A percentile compares a stretch with the other conserved stretches of the same genome.
These are phyloP conservation scores for Mesochorus sp. DNA, from an alignment of 2,888 invertebrate genomes.

Conservation along the genomic window DNA sequence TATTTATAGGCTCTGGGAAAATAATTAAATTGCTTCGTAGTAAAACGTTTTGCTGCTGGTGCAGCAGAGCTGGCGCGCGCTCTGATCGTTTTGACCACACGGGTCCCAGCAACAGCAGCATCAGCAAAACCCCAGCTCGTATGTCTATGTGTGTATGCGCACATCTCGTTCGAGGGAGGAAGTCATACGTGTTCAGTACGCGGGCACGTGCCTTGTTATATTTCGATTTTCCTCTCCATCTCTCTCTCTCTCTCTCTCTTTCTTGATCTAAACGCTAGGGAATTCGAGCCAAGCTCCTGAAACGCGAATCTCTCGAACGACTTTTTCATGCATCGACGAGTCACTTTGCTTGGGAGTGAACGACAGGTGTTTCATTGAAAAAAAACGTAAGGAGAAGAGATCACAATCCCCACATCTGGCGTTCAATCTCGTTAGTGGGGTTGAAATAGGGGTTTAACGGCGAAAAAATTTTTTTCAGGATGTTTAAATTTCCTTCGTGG, in stretches of 20 bases:
- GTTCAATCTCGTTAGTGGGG: constrained; percentile 37
- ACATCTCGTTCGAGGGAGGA: constrained; percentile 17
- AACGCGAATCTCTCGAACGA: constrained; percentile 42
- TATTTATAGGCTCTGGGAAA: constrained; percentile 62
- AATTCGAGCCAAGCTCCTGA: constrained; percentile 36
- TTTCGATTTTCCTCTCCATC: constrained; percentile 19
- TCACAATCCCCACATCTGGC: constrained; percentile 42
- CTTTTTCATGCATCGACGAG: constrained; percentile 43
- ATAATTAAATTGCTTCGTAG: constrained; percentile 61
- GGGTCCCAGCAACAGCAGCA: background rate
- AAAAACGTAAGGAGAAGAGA: background rate
- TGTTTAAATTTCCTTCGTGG: no score
- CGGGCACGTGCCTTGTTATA: constrained; percentile 56
- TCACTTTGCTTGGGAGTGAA: constrained; percentile 8
- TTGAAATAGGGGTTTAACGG: constrained; percentile 39
- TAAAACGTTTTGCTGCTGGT: constrained; percentile 40
- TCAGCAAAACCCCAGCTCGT: constrained; percentile 2
- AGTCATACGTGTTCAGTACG: constrained; percentile 22
- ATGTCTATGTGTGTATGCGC: background rate
- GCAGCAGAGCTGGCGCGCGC: constrained; percentile 24
- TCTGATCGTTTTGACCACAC: constrained; percentile 42
- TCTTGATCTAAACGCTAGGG: background rate
- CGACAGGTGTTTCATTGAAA: constrained; percentile 57
- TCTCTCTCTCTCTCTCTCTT: background rate
- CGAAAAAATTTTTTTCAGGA: constrained; percentile 7